These are phyloP conservation scores for Antheraea assamensis DNA, from an alignment of 2,888 invertebrate genomes.

Conservation along the genomic window DNA sequence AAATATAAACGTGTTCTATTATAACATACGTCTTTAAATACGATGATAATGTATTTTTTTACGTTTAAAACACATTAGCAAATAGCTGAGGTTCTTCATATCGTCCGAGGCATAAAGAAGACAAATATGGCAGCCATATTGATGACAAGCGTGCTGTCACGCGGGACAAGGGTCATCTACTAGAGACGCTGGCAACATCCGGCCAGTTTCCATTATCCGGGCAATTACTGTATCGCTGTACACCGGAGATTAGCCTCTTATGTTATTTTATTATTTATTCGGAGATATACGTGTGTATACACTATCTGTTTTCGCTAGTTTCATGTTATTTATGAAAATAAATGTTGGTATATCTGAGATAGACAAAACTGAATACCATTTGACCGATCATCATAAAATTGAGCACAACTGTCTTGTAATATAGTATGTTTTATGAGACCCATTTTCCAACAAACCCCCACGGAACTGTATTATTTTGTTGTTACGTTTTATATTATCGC, in stretches of 20 bases:
- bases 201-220: constrained; percentile 9
- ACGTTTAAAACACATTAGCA: constrained; percentile 2
- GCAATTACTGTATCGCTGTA: neutral
- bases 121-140: constrained; percentile 25
- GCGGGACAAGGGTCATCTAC: constrained; percentile 22
- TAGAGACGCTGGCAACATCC: constrained; percentile 17
- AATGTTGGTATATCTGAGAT: too few relatives aligned
- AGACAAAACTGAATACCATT: too few relatives aligned
- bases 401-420: too few relatives aligned
- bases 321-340: neutral
- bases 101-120: constrained; percentile 18
- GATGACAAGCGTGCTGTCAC: constrained; percentile 25
- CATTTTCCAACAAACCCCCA: too few relatives aligned
- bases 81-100: neutral
- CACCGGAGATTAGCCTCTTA: neutral
- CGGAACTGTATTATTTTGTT: too few relatives aligned
- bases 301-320: neutral
- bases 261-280: constrained; percentile 9
- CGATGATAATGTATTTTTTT: neutral
- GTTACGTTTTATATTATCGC: too few relatives aligned
- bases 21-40: neutral
- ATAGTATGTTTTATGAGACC: too few relatives aligned
- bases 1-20: neutral
- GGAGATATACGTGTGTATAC: neutral
- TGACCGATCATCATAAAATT: too few relatives aligned